Conservation (phyloP, 2,888 invertebrate genomes). For the Noctua janthe region DNA sequence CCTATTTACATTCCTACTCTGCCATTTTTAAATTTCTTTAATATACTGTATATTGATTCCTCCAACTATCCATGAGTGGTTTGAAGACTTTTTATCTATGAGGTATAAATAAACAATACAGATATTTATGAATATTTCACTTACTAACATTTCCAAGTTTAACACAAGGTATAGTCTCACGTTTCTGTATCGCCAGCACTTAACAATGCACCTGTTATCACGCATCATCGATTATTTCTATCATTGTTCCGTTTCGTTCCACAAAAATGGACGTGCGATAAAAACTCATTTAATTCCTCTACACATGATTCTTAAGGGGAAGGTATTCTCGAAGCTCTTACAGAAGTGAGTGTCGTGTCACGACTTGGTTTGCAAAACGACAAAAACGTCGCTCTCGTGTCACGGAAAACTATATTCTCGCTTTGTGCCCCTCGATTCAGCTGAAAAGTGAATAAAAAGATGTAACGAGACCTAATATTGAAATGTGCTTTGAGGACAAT, state of each 20-base stretch:
- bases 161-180: conserved; percentile 35
- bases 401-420: conserved; percentile 33
- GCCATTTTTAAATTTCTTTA: background rate
- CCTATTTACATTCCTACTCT: background rate
- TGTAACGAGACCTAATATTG: conserved; percentile 5
- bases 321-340: conserved; percentile 36
- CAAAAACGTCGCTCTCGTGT: conserved; percentile 34
- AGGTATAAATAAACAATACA: background rate
- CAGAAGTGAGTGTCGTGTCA: conserved; percentile 51
- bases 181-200: conserved; percentile 43
- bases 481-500: background rate
- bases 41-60: background rate
- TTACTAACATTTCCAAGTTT: conserved; percentile 16
- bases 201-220: conserved; percentile 53
- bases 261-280: conserved; percentile 48
- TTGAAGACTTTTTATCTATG: background rate
- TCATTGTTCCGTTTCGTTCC: conserved; percentile 49
- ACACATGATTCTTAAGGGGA: conserved; percentile 27
- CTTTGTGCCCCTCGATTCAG: conserved; percentile 29
- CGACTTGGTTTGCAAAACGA: conserved; percentile 56
- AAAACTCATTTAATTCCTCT: conserved; percentile 49
- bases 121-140: background rate
- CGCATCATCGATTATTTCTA: conserved; percentile 56
- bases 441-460: conserved; percentile 38
- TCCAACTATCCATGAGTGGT: background rate